Conservation (phyloP, 2,888 invertebrate genomes). For the Drosophila meridionalis region DNA sequence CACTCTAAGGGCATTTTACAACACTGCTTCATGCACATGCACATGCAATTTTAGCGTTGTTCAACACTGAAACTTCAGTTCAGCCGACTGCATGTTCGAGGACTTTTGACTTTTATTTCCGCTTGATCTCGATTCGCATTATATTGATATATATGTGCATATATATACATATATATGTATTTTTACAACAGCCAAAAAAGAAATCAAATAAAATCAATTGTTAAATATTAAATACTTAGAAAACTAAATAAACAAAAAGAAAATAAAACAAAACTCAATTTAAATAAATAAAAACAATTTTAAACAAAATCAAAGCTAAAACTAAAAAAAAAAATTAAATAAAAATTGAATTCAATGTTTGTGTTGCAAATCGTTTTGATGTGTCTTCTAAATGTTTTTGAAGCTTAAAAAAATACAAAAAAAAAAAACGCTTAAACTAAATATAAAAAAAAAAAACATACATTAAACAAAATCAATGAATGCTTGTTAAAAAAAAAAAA, state of each 20-base stretch:
- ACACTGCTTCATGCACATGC: background rate
- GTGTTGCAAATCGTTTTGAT: slow-evolving; percentile 63
- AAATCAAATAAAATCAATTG: slow-evolving; percentile 8
- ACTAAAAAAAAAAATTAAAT: slow-evolving; percentile 10
- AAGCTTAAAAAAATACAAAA: background rate
- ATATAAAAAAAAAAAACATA: background rate
- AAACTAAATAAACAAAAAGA: slow-evolving; percentile 38
- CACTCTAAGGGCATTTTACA: background rate
- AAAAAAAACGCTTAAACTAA: slow-evolving; percentile 2
- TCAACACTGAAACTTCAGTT: background rate
- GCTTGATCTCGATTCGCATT: slow-evolving; percentile 7
- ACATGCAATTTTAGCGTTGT: background rate
- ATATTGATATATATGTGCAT: background rate
- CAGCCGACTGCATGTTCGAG: background rate
- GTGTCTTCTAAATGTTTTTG: slow-evolving; percentile 55
- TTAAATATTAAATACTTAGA: slow-evolving; percentile 44
- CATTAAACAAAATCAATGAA: background rate
- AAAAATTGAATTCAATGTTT: slow-evolving; percentile 58
- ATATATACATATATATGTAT: background rate
- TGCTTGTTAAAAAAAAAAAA: background rate
- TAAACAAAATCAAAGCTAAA: slow-evolving; percentile 55
- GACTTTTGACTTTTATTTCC: background rate
- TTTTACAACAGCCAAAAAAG: background rate
- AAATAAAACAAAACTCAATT: slow-evolving; percentile 17
- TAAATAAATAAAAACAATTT: slow-evolving; percentile 26